Base-by-base conservation (phyloP, 2,888 invertebrate species). In the Orthonychiurus folsomi region DNA sequence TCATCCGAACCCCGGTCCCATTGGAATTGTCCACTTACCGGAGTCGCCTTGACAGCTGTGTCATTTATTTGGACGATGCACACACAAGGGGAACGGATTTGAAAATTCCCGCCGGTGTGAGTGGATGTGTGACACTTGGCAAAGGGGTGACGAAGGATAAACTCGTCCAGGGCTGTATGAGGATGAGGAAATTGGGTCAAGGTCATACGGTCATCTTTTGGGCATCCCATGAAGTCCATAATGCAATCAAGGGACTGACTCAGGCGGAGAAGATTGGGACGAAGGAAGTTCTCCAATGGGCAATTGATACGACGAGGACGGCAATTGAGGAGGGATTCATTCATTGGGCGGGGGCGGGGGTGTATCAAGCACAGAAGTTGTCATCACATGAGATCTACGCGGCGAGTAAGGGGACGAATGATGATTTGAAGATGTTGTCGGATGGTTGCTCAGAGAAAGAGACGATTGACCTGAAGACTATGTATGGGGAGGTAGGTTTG, bases 71-170 rank as follows among this genome's bases (percentile, higher is more conserved):
- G 56, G 69, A 69, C 28, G 69, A 69, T 48, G 64, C 62, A 12
- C 69, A 69, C 50, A 66, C 68, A 18, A 21, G 70, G 23, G 70
- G 70, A 18, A 68, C 67, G 12, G 70, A 70, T 50, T 55, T 70
- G 9, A 68, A 63, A 37, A 61, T 70, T 56, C 67, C 67, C 12
- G 12, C 15, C 1, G 56, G 57, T 18, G 56, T 54, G 0, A 18
- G 48, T 3, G 68, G 62, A 9, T 62, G 61, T 37, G 69, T 69
- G 1, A 69, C 69, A 1, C 21, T 69, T 1, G 68, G 64, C 0
- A 56, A 55, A 48, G 61, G 56, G 24, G 60, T 69, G 20, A 66
- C 64, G 20, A 61, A 63, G 5, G 66, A 66, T 37, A 69, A 69
- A 53, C 54, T 66, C n/a, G 64, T 69, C 3, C 69, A 69, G 47